These are phyloP conservation scores for Echiichthys vipera DNA, from an alignment of 2,797 vertebrate genomes.

Conservation along the genomic window DNA sequence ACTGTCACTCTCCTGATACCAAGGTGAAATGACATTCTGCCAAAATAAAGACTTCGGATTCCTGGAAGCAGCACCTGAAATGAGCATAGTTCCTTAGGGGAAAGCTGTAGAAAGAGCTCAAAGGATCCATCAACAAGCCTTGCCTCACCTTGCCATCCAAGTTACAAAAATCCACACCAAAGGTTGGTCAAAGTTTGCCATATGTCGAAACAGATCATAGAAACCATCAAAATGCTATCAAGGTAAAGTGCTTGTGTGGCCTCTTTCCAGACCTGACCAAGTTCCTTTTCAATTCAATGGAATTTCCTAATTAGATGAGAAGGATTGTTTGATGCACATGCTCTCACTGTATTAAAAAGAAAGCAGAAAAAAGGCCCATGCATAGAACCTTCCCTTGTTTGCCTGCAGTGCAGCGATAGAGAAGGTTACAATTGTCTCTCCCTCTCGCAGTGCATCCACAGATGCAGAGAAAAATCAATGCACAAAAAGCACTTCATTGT, in stretches of 20 bases:
- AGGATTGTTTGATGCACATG: conserved; percentile 56
- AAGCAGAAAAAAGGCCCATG: conserved; percentile 15
- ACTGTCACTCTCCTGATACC: conserved; percentile 45
- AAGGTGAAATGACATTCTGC: conserved; percentile 67
- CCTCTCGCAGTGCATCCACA: conserved; percentile 42
- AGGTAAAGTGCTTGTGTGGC: conserved; percentile 69
- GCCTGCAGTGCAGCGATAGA: conserved; percentile 62
- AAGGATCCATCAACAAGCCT: conserved; percentile 21
- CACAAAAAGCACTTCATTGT: conserved; percentile 78
- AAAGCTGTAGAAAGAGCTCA: conserved; percentile 19
- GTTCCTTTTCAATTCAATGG: conserved; percentile 46
- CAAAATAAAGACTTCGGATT: conserved; percentile 66
- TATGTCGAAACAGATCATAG: conserved; percentile 59
- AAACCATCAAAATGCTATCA: conserved; percentile 59
- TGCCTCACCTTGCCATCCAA: conserved; percentile 39
- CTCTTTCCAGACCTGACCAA: conserved; percentile 54
- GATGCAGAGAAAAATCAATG: conserved; percentile 77
- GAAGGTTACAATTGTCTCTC: conserved; percentile 59
- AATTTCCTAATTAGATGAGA: conserved; percentile 70
- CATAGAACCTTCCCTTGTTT: conserved; percentile 34
- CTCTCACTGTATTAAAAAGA: conserved; percentile 62
- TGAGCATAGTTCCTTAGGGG: conserved; percentile 35
- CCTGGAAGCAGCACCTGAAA: conserved; percentile 39
- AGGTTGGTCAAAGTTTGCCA: conserved; percentile 49
- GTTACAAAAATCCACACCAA: conserved; percentile 32